phyloP scores from a whole-genome alignment of 2,888 invertebrate genomes.

The Neocrepidodera transversa region DNA sequence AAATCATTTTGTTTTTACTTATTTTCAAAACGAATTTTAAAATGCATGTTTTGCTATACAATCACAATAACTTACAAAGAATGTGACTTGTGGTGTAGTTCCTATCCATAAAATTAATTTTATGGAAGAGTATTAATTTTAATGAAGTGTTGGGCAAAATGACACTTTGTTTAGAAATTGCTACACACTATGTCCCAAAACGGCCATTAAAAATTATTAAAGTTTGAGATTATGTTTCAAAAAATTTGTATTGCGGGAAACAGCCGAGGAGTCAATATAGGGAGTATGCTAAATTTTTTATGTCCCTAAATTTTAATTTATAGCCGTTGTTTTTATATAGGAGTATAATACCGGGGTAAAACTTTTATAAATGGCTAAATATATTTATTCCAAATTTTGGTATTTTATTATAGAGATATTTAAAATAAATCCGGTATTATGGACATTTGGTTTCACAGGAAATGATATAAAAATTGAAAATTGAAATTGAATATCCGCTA shows the following conservation, averaged over 20 bases:
- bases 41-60: too few species aligned
- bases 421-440: too few species aligned
- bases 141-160: neutral
- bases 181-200: neutral
- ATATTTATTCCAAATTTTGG: too few species aligned
- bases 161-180: neutral
- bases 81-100: neutral
- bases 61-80: too few species aligned
- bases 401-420: too few species aligned
- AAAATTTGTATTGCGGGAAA: neutral
- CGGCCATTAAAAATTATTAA: constrained; percentile 1
- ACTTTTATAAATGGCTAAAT: too few species aligned
- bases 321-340: neutral
- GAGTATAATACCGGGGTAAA: too few species aligned
- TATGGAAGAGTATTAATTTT: neutral
- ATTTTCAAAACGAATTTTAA: too few species aligned
- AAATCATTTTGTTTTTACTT: too few species aligned
- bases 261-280: neutral
- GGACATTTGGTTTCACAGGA: too few species aligned
- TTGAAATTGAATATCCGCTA: too few species aligned
- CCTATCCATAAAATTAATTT: neutral
- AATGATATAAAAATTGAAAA: too few species aligned
- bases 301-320: constrained; percentile 13
- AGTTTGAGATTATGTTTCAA: neutral
- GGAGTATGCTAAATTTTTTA: neutral